Conservation (phyloP, 2,113 vertebrate species). For the Chlorocebus sabaeus region DNA sequence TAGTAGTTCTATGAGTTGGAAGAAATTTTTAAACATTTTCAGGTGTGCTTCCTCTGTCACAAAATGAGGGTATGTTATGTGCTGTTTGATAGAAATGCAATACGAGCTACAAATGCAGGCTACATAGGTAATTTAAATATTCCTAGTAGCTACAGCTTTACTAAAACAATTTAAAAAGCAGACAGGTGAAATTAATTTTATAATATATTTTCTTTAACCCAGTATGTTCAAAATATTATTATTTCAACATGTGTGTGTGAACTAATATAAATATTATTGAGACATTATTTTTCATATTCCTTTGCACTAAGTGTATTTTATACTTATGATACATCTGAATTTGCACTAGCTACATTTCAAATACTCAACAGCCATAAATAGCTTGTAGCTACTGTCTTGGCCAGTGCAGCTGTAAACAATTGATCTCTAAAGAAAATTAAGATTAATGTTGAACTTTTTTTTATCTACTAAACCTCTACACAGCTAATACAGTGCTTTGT, state of each 20-base stretch:
- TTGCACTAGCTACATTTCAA: not conserved
- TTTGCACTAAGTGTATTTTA: not conserved
- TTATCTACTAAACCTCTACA: not conserved
- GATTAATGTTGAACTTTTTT: not conserved
- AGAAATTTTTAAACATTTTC: not conserved
- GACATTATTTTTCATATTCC: not conserved
- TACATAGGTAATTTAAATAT: not conserved
- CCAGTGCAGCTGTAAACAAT: not conserved
- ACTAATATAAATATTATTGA: not conserved
- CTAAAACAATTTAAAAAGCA: not conserved
- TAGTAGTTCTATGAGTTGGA: not conserved
- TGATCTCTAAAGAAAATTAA: not conserved
- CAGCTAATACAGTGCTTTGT: not conserved
- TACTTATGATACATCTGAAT: not conserved
- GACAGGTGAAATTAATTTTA: not conserved
- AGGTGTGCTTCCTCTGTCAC: not conserved
- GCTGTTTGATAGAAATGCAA: not conserved
- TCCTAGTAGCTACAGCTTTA: not conserved
- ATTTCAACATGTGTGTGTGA: not conserved
- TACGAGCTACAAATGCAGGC: not conserved
- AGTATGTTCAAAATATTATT: not conserved
- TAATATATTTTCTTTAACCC: not conserved
- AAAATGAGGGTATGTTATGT: not conserved
- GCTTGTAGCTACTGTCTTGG: not conserved
- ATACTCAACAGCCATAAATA: not conserved